Evolutionary conservation across 2,113 vertebrate species (phyloP).

Genomic region (Prolemur simus): DNA sequence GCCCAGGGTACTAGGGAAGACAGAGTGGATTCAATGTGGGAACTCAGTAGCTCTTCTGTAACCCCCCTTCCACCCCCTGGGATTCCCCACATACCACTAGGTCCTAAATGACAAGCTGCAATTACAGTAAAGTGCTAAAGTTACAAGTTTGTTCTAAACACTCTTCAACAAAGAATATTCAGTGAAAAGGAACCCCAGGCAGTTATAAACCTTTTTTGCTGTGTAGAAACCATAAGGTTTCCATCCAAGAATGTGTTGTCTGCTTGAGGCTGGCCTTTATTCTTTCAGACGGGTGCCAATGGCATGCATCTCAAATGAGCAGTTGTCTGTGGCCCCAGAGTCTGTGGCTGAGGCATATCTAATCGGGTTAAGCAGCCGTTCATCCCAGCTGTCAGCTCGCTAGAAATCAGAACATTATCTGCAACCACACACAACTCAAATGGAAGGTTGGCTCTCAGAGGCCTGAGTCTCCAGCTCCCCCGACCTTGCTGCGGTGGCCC

Average conservation of each 20-base stretch:
- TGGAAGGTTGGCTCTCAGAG: constrained; percentile 4
- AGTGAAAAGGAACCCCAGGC: constrained; percentile 49
- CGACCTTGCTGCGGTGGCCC: constrained; percentile 36
- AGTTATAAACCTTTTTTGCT: constrained; percentile 49
- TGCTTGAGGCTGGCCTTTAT: constrained; percentile 69
- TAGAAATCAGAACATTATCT: constrained; percentile 65
- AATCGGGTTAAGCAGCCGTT: constrained; percentile 63
- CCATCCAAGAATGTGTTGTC: constrained; percentile 68
- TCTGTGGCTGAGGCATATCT: constrained; percentile 64
- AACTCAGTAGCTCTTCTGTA: background rate
- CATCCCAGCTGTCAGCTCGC: constrained; percentile 67
- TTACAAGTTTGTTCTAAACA: constrained; percentile 61
- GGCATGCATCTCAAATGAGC: constrained; percentile 73
- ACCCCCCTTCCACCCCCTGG: background rate
- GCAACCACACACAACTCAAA: constrained; percentile 44
- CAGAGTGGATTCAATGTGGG: background rate
- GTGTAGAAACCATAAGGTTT: constrained; percentile 71
- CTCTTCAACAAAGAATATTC: constrained; percentile 54
- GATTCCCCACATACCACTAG: constrained; percentile 30
- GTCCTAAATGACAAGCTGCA: constrained; percentile 63
- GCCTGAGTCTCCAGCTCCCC: background rate
- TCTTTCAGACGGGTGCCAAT: constrained; percentile 51
- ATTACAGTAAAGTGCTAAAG: constrained; percentile 67
- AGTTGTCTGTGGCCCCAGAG: constrained; percentile 51
- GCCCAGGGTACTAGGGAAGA: background rate